Conservation (phyloP, 1,140 invertebrate species). For the Brachionus calyciflorus region DNA sequence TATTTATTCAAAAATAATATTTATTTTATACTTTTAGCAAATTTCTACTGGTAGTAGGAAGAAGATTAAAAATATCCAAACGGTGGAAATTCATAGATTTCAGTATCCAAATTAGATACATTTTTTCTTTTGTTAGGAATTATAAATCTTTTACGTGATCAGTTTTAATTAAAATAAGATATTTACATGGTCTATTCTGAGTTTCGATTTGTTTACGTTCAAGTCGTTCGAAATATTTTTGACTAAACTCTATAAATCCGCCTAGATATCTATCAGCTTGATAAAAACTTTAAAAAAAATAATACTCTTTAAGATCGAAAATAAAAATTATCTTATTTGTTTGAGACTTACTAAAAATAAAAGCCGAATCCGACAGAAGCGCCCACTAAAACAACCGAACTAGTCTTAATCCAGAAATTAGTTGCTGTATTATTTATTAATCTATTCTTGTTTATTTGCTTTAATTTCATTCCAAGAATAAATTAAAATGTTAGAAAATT, state of each 20-base stretch:
- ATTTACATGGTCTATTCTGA: slow-evolving; percentile 1
- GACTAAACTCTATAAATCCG: neutral
- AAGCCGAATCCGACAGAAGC: neutral
- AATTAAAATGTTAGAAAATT: neutral
- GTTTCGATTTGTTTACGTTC: neutral
- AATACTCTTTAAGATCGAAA: neutral
- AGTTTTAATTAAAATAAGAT: neutral
- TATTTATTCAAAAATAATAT: too few relatives aligned
- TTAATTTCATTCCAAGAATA: slow-evolving; percentile 34
- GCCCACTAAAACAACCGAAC: neutral
- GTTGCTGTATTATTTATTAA: slow-evolving; percentile 9
- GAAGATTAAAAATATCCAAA: too few relatives aligned
- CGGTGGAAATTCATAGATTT: too few relatives aligned
- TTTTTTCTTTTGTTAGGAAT: too few relatives aligned
- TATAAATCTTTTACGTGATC: too few relatives aligned
- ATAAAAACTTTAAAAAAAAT: neutral
- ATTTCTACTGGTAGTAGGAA: too few relatives aligned
- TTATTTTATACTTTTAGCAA: too few relatives aligned
- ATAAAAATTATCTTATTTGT: neutral
- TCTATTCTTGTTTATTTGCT: slow-evolving; percentile 15
- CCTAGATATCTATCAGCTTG: neutral
- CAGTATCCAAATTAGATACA: too few relatives aligned
- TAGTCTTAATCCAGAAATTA: slow-evolving; percentile 11
- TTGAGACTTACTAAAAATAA: neutral
- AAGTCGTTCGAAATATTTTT: neutral